Percentiles rank a stretch among this genome's conserved stretches.
Conservation (phyloP, 2,797 vertebrate species). For the Falco berigora region DNA sequence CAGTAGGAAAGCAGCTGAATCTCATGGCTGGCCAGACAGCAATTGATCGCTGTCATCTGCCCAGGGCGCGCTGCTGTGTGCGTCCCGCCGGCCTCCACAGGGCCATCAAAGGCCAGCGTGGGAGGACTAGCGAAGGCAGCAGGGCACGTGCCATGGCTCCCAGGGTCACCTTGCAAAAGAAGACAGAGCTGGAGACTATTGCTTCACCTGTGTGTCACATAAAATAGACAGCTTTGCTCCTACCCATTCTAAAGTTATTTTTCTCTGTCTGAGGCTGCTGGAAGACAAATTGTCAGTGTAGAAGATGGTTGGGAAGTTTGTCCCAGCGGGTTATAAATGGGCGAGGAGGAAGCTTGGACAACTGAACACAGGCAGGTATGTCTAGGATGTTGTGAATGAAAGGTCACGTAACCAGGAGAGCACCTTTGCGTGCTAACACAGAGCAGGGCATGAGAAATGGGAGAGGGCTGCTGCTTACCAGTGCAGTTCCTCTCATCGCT, state of each 20-base stretch:
- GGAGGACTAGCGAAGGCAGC: not conserved
- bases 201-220: not conserved
- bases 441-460: not conserved
- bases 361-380: not conserved
- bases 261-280: not conserved
- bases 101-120: not conserved
- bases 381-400: not conserved
- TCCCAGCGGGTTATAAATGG: not conserved
- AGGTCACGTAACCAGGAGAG: not conserved
- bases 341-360: not conserved
- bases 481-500: conserved; percentile 91
- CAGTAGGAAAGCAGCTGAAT: not conserved
- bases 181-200: not conserved
- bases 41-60: not conserved
- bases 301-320: not conserved
- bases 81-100: not conserved
- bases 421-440: not conserved
- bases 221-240: not conserved
- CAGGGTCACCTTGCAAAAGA: not conserved
- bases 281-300: not conserved
- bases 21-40: not conserved
- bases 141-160: rapidly evolving
- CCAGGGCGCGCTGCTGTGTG: not conserved
- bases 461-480: conserved; percentile 61
- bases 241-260: not conserved